These are phyloP conservation scores for Barypeithes pellucidus DNA, from an alignment of 2,888 invertebrate species.

Conservation along the genomic window DNA sequence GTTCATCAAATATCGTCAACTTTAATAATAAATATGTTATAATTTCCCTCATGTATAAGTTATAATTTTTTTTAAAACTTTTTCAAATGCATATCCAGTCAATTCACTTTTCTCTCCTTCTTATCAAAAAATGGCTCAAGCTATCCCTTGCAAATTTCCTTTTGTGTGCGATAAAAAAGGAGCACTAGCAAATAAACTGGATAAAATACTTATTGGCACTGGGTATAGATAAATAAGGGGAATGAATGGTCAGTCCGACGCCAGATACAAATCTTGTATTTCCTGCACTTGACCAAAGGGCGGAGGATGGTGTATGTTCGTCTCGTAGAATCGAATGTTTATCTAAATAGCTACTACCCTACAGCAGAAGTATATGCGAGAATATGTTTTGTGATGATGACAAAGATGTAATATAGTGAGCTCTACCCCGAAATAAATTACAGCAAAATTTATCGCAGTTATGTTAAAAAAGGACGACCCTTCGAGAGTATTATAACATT, in stretches of 20 bases:
- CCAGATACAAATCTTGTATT: conserved; percentile 70
- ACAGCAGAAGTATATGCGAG: conserved; percentile 60
- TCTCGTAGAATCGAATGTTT: conserved; percentile 31
- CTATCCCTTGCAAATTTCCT: conserved; percentile 42
- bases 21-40: too few species aligned
- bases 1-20: too few species aligned
- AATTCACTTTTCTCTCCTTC: background rate
- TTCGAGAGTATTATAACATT: too few species aligned
- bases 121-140: conserved; percentile 22
- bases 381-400: conserved; percentile 65
- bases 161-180: conserved; percentile 53
- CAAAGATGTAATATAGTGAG: conserved; percentile 51
- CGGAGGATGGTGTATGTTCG: conserved; percentile 60
- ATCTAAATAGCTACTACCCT: conserved; percentile 56
- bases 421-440: conserved; percentile 15
- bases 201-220: conserved; percentile 43
- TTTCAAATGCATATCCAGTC: background rate
- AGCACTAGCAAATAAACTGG: conserved; percentile 38
- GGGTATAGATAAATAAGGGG: conserved; percentile 48
- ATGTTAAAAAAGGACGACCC: too few species aligned
- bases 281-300: conserved; percentile 69
- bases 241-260: conserved; percentile 49
- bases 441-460: background rate
- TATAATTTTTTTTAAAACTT: background rate
- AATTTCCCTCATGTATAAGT: too few species aligned